Evolutionary conservation across 2,113 vertebrate species (phyloP).

Genomic region (Megalops atlanticus): DNA sequence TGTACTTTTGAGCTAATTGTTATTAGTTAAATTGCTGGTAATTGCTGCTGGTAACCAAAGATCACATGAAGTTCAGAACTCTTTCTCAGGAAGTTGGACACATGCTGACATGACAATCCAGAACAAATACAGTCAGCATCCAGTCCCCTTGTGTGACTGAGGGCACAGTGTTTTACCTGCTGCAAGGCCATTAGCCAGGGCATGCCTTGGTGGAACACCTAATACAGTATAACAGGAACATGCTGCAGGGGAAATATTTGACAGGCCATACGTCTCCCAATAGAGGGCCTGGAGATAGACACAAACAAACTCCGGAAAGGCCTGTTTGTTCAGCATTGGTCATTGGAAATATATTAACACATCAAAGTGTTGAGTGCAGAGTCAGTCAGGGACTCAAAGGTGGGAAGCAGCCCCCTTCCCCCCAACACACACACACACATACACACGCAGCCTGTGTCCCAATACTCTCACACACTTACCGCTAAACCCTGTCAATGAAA

Average conservation of each 20-base stretch:
- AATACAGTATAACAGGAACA: not conserved
- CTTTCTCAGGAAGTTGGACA: not conserved
- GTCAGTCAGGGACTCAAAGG: not conserved
- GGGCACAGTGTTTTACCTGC: not conserved
- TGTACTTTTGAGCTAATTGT: not conserved
- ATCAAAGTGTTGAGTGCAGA: conserved; percentile 15
- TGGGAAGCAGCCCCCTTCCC: too few species aligned
- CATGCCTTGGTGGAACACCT: not conserved
- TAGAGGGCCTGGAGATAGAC: conserved; percentile 31
- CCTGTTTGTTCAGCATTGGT: conserved; percentile 16
- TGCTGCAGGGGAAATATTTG: conserved; percentile 27
- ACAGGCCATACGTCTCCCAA: conserved; percentile 35
- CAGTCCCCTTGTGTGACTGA: not conserved
- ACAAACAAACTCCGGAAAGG: conserved; percentile 21
- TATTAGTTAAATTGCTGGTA: not conserved
- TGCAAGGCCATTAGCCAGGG: too few species aligned
- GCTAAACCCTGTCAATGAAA: not conserved
- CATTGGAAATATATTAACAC: conserved; percentile 38
- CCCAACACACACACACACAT: conserved; percentile 1
- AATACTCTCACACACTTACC: not conserved
- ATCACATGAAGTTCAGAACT: not conserved
- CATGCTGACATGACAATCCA: not conserved
- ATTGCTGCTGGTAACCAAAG: not conserved
- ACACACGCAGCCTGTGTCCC: not conserved
- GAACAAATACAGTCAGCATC: not conserved